These are phyloP conservation scores for Dendroctonus valens DNA, from an alignment of 1,140 invertebrate genomes.

Conservation along the genomic window DNA sequence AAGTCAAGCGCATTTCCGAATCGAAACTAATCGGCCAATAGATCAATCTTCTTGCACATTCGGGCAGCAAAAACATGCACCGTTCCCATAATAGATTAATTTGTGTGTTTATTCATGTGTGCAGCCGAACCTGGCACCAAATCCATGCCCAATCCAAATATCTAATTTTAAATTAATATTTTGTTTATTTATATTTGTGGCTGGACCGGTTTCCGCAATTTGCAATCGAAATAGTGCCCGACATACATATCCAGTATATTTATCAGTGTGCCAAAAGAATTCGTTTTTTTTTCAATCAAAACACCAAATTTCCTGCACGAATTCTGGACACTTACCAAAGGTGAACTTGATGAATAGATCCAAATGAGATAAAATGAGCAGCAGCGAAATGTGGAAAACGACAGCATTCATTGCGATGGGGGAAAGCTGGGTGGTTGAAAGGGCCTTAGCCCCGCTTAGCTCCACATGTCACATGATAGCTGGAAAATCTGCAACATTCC, in stretches of 20 bases:
- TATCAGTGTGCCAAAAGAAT: neutral
- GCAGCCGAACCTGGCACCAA: conserved; percentile 10
- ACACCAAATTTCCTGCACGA: neutral
- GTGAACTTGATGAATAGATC: conserved; percentile 9
- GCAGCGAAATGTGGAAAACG: conserved; percentile 15
- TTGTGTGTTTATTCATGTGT: conserved; percentile 21
- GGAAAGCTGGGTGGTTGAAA: conserved; percentile 3
- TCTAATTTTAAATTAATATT: conserved; percentile 23
- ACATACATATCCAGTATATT: neutral
- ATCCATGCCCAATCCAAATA: conserved; percentile 8
- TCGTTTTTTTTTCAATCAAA: neutral
- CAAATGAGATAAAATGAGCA: conserved; percentile 18
- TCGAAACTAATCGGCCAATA: conserved; percentile 3
- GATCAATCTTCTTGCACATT: conserved; percentile 7
- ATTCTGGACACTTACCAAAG: conserved; percentile 16
- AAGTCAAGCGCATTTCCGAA: neutral
- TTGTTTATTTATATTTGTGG: conserved; percentile 12
- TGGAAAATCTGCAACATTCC: conserved; percentile 12
- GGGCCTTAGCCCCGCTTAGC: conserved; percentile 27
- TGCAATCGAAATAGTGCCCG: neutral
- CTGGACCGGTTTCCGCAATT: conserved; percentile 5
- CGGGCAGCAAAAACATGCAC: conserved; percentile 12
- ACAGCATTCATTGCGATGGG: conserved; percentile 31
- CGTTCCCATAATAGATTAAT: conserved; percentile 14
- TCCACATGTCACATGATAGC: conserved; percentile 20